Evolutionary conservation across 2,113 vertebrate species (phyloP), one percentile per base, ranked within the genome.

Genomic region (Seriola dumerili): DNA sequence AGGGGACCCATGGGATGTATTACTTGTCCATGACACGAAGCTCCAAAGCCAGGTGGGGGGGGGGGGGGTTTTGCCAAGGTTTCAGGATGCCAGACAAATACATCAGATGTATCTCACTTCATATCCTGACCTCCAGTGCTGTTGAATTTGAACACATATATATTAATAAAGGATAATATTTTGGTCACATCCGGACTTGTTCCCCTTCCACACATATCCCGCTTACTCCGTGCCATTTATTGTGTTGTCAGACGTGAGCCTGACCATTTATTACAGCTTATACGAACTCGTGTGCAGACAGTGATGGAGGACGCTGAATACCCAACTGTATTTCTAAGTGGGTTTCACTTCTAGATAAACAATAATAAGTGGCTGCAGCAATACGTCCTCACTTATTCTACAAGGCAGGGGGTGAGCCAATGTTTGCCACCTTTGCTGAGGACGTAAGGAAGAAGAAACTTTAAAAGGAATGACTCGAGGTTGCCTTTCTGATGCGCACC

Each of bases 81-180:
- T 76, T 36, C 7, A 19, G 66, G 19, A 34, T 75, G 57, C 58
- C 54, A 66, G 44, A 66, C 16, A 58, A 65, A 80, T 46, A 17
- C 4, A 52, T 78, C 73, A 46, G 67, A 81, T 66, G 29, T 11
- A 36, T 83, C 76, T 84, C 19, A 73, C 76, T 84, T 67, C 46
- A 70, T 67, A 85, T 48, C 36, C 25, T 85, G 81, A 82, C 81
- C 81, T 84, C 67, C 72, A 68, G 70, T 78, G 73, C 74, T 42
- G 72, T 21, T 14, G 48, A 40, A 55, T 75, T 65, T 76, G 68
- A 85, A 89, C 85, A 57, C 52, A 85, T 89, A 50, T 32, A 86
- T 91, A 89, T 75, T 80, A 78, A 86, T 54, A 63, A 73, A 78
- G 54, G 83, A 70, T 76, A 78, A 84, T 76, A 65, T 78, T 29